Conservation (phyloP, 2,888 invertebrate species). For the Dasypogon diadema region DNA sequence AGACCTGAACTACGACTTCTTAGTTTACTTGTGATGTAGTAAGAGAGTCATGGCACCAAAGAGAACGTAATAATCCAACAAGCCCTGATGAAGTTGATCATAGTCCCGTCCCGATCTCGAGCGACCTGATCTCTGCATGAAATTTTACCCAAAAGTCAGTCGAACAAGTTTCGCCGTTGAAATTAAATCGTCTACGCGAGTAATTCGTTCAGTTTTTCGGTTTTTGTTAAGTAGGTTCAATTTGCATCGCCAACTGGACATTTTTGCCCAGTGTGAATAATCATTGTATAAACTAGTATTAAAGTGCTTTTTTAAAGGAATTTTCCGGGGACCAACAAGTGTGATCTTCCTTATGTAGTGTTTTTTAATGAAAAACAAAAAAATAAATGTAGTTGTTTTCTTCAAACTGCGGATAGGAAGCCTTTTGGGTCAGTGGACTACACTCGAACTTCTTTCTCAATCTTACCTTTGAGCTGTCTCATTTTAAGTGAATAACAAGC, state of each 20-base stretch:
- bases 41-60: background rate
- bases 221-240: slow-evolving; percentile 14
- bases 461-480: background rate
- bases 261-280: background rate
- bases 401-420: background rate
- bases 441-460: background rate
- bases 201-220: slow-evolving; percentile 20
- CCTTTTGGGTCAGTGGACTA: slow-evolving; percentile 25
- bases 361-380: background rate
- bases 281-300: background rate
- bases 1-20: background rate
- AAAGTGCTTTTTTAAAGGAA: slow-evolving; percentile 21
- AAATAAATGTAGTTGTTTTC: background rate
- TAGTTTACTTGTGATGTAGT: background rate
- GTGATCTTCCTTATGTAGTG: background rate
- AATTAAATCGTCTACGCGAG: slow-evolving; percentile 53
- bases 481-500: slow-evolving; percentile 36
- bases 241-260: background rate
- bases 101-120: background rate
- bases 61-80: slow-evolving; percentile 10
- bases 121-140: slow-evolving; percentile 24
- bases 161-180: slow-evolving; percentile 54
- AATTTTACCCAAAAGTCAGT: slow-evolving; percentile 53
- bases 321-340: background rate
- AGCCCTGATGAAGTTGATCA: background rate